A percentile compares a stretch with the other conserved stretches of the same genome.
Conservation (phyloP, 23 tunicate species). For the Ciona savignyi region DNA sequence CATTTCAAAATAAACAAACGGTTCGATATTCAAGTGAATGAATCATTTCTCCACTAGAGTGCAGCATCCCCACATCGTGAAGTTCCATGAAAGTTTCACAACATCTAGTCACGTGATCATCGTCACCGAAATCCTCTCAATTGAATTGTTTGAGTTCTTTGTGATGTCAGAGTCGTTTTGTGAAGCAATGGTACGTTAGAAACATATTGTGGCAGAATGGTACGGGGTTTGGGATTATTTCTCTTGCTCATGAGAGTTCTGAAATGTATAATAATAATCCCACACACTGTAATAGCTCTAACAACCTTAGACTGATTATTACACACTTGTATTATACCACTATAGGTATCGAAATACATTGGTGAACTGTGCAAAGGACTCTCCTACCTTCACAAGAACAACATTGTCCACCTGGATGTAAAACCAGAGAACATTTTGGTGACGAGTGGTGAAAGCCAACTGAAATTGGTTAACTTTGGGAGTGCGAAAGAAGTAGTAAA, state of each 20-base stretch:
- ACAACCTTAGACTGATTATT: no score
- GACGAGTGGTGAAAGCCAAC: not conserved
- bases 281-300: no score
- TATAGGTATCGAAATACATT: constrained; percentile 31
- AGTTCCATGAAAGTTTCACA: not conserved
- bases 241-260: no score
- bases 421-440: constrained; percentile 68
- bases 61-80: not conserved
- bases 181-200: not conserved
- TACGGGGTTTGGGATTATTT: no score
- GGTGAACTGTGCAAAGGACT: constrained; percentile 35
- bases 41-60: constrained; percentile 1
- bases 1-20: no score
- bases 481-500: constrained; percentile 2
- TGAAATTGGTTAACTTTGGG: constrained; percentile 55
- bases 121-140: constrained; percentile 17
- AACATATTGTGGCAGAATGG: no score
- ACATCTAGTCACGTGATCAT: constrained; percentile 22
- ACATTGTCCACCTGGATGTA: constrained; percentile 46
- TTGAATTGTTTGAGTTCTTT: constrained; percentile 48
- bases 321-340: no score
- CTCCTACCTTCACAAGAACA: constrained; percentile 28
- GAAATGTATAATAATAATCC: no score
- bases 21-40: no score
- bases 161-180: not conserved